Evolutionary conservation across 2,888 invertebrate genomes (phyloP), one percentile per base, ranked within the genome.

Genomic region (Drosophila peninsularis): DNA sequence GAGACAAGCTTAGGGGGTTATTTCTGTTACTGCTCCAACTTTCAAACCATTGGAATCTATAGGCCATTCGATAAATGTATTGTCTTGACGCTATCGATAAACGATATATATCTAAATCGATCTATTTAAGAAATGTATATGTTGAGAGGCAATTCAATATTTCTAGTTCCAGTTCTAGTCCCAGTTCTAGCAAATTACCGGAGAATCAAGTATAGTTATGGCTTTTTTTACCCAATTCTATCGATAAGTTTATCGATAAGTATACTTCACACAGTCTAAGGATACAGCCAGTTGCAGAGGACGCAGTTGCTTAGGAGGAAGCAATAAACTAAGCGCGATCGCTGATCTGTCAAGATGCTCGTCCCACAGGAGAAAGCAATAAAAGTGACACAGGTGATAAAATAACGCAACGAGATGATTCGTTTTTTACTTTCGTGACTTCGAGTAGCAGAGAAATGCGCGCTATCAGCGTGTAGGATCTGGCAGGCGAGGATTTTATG

Each of bases 361-460:
- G 39, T 71, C 74, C 77, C 79, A 61, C 76, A 68, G 84, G 71
- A 77, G 67, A 80, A 78, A 69, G 69, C 75, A 80, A 88, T 83
- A 88, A 90, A 89, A 87, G 30, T 83, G 89, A 82, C 80, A 78
- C 66, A 76, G 76, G 90, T 91, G 88, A 90, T 90, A 90, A 90
- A 90, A 91, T 91, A 89, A 88, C 82, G 78, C 76, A 87, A 90
- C 82, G 80, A 91, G 75, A 90, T 90, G 86, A 82, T 85, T 86
- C 64, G 55, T 85, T 64, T 41, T 49, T 21, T 41, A 24, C 19
- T 6, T 74, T 45, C 37, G 49, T 57, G 32, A 37, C 49, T 70
- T 60, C 27, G 78, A 73, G 83, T 82, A 82, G 83, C 87, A 60
- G 58, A 70, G 85, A 84, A 84, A 78, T 78, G 66, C 65, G 36